A percentile compares a stretch with the other conserved stretches of the same genome.
Conservation (phyloP, 2,113 vertebrate species). For the western clawed frog (Xenopus tropicalis) region DNA sequence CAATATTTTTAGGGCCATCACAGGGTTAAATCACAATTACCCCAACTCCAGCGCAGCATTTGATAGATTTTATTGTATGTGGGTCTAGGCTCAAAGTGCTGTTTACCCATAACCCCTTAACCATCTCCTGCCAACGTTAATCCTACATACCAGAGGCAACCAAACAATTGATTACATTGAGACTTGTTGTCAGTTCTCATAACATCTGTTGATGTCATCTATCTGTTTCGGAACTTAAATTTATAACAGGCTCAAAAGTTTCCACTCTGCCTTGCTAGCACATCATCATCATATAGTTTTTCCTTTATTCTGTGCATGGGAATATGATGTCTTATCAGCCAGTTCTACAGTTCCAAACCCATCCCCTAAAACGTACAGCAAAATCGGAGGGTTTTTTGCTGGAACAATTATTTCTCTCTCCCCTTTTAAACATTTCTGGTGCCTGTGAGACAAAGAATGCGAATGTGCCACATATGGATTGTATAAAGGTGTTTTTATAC, state of each 20-base stretch:
- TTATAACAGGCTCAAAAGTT: conserved; percentile 38
- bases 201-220: conserved; percentile 40
- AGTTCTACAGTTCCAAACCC: not conserved
- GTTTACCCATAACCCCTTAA: no score
- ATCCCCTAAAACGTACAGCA: not conserved
- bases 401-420: conserved; percentile 10
- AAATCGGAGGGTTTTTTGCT: conserved; percentile 12
- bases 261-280: conserved; percentile 40
- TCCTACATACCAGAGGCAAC: conserved; percentile 12
- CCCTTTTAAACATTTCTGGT: no score
- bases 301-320: conserved; percentile 22
- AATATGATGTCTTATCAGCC: conserved; percentile 42
- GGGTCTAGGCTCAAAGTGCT: no score
- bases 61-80: no score
- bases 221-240: conserved; percentile 32
- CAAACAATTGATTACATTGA: conserved; percentile 43
- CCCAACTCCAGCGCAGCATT: no score
- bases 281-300: conserved; percentile 13
- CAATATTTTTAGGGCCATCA: no score
- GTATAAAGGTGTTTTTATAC: conserved; percentile 25
- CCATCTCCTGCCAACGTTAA: conserved; percentile 7
- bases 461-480: conserved; percentile 25
- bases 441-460: not conserved
- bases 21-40: no score
- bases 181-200: conserved; percentile 40